Evolutionary conservation across 2,797 vertebrate species (phyloP).

Genomic region (Odontamblyopus rebecca): DNA sequence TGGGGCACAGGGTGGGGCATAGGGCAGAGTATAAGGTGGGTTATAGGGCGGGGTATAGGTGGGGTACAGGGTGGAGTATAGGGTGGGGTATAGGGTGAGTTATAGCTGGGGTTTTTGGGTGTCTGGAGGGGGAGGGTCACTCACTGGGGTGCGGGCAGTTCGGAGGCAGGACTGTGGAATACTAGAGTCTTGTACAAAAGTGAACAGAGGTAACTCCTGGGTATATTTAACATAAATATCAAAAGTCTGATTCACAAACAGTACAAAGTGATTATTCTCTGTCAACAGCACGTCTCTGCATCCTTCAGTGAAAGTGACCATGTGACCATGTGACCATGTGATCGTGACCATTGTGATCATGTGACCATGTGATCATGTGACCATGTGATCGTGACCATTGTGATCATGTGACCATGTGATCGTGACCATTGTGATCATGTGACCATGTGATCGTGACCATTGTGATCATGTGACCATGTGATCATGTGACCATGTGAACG

Average conservation of each 20-base stretch:
- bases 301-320: constrained; percentile 52
- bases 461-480: too few species aligned
- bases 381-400: too few species aligned
- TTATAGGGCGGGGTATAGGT: not conserved
- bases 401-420: too few species aligned
- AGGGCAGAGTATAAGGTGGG: too few species aligned
- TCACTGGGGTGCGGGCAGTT: constrained; percentile 20
- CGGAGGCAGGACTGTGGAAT: constrained; percentile 49
- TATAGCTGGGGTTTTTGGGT: not conserved
- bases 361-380: too few species aligned
- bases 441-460: too few species aligned
- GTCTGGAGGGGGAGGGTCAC: constrained; percentile 12
- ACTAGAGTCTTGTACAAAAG: constrained; percentile 84
- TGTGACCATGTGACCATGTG: not conserved
- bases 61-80: not conserved
- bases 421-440: too few species aligned
- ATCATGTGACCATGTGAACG: too few species aligned
- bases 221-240: constrained; percentile 89
- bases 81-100: not conserved
- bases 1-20: not conserved
- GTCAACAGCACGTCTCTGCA: constrained; percentile 76
- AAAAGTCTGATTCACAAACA: constrained; percentile 81
- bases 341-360: too few species aligned
- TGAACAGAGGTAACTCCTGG: constrained; percentile 84
- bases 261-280: constrained; percentile 82